Conservation (phyloP, 1,140 invertebrate genomes). For the Leptinotarsa defecta region DNA sequence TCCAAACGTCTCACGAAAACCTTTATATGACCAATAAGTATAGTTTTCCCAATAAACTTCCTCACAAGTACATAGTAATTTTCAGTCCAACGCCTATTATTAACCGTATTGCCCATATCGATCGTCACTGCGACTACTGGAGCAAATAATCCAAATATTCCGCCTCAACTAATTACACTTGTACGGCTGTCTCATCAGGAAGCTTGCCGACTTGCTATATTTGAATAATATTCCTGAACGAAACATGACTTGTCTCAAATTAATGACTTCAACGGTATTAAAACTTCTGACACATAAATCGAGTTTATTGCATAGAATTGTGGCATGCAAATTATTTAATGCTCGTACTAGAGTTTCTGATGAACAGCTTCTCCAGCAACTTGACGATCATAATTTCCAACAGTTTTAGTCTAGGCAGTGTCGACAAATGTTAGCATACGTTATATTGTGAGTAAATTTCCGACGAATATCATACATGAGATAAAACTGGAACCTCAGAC, state of each 20-base stretch:
- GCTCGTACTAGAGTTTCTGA: slow-evolving; percentile 1
- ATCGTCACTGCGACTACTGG: neutral
- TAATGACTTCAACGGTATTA: slow-evolving; percentile 1
- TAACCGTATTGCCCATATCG: neutral
- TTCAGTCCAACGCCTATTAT: too few species aligned
- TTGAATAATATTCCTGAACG: slow-evolving; percentile 3
- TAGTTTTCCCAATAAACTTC: too few species aligned
- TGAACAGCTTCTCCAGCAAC: neutral
- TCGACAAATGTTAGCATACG: too few species aligned
- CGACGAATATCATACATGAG: too few species aligned
- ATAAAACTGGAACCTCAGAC: too few species aligned
- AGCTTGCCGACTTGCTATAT: neutral
- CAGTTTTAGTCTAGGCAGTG: neutral
- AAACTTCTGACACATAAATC: slow-evolving; percentile 8
- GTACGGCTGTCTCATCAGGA: neutral
- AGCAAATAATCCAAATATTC: neutral
- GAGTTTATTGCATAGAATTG: slow-evolving; percentile 3
- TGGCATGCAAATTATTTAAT: slow-evolving; percentile 6
- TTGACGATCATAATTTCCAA: neutral
- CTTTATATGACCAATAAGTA: too few species aligned
- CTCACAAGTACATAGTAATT: too few species aligned
- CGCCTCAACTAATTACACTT: slow-evolving; percentile 1
- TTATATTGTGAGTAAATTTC: too few species aligned
- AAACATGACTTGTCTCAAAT: neutral
- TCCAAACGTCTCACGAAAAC: too few species aligned